Conservation (phyloP, 2,888 invertebrate genomes). For the Microplitis deprimator region DNA sequence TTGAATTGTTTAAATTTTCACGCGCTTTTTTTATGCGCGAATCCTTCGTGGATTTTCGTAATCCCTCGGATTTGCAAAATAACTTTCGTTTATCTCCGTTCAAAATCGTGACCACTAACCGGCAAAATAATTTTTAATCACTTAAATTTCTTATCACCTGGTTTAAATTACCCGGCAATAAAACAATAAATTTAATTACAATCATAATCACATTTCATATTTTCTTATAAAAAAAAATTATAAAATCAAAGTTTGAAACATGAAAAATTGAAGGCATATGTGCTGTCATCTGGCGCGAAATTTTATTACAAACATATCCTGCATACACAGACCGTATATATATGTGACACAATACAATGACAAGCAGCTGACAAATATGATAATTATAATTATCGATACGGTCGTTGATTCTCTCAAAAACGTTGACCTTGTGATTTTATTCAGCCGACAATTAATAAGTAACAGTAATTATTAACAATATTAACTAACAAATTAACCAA, state of each 20-base stretch:
- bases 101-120: neutral
- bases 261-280: neutral
- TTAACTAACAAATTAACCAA: neutral
- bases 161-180: neutral
- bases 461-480: neutral
- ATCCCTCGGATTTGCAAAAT: neutral
- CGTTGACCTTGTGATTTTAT: slow-evolving; percentile 6
- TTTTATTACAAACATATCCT: neutral
- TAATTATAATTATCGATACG: slow-evolving; percentile 4
- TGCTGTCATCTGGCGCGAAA: slow-evolving; percentile 30
- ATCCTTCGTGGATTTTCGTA: neutral
- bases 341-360: neutral
- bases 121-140: neutral
- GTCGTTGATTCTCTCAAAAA: slow-evolving; percentile 21
- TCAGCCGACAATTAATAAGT: neutral
- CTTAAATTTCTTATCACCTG: neutral
- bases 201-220: too few species aligned
- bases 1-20: too few species aligned
- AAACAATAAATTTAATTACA: too few species aligned
- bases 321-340: neutral
- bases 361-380: slow-evolving; percentile 19
- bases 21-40: neutral
- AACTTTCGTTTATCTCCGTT: neutral
- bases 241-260: neutral
- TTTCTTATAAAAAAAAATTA: neutral